phyloP scores from a whole-genome alignment of 1,140 invertebrate species.

The Drosophila elegans region DNA sequence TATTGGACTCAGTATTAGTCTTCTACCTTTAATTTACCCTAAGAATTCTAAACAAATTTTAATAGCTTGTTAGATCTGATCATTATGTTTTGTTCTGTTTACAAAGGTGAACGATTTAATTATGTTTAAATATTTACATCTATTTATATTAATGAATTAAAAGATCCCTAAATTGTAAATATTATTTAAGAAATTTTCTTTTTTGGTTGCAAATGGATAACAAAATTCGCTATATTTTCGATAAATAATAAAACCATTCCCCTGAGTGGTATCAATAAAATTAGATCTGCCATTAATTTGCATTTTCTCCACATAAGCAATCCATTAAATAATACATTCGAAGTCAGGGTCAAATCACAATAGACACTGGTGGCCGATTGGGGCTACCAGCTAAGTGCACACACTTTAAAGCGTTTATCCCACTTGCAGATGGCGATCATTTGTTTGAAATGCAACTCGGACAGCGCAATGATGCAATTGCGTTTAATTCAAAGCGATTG shows the following conservation, averaged over 20 bases:
- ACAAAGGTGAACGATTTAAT: no score
- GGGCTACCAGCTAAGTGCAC: constrained; percentile 16
- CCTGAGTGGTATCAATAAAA: background rate
- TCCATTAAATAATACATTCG: constrained; percentile 4
- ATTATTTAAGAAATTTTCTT: no score
- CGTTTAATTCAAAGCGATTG: constrained; percentile 54
- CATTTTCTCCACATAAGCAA: constrained; percentile 5
- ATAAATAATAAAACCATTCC: background rate
- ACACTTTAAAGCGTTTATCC: constrained; percentile 30
- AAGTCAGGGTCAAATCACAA: constrained; percentile 30
- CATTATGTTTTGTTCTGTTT: no score
- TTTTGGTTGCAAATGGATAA: no score
- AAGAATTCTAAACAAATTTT: no score
- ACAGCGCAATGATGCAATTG: constrained; percentile 53
- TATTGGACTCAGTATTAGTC: no score
- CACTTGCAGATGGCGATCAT: constrained; percentile 35
- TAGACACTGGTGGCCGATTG: constrained; percentile 11
- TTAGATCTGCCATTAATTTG: background rate
- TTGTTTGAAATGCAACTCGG: constrained; percentile 40
- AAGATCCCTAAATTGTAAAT: no score
- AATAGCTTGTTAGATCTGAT: no score
- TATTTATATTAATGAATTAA: no score
- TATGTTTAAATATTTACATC: no score
- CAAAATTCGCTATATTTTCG: no score
- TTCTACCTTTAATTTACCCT: no score